A percentile compares a stretch with the other conserved stretches of the same genome.
These are phyloP conservation scores for Morphnarchus princeps DNA, from an alignment of 2,113 vertebrate species.

Conservation along the genomic window DNA sequence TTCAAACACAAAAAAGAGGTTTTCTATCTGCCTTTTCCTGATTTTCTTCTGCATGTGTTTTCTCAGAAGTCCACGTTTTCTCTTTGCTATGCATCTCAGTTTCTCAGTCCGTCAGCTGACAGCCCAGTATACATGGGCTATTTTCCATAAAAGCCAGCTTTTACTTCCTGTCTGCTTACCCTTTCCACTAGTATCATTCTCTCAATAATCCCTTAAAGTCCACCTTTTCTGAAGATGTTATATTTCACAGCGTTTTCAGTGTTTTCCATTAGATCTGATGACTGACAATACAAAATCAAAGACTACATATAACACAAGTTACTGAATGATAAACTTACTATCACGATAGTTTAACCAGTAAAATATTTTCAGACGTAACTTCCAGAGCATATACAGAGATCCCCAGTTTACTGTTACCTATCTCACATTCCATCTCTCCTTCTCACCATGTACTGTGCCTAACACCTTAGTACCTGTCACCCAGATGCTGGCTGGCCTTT, in stretches of 20 bases:
- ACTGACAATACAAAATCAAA: neutral
- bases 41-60: neutral
- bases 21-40: neutral
- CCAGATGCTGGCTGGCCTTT: neutral
- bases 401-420: neutral
- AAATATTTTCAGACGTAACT: neutral
- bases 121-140: neutral
- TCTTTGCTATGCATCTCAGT: neutral
- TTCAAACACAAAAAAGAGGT: neutral
- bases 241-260: neutral
- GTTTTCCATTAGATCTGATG: neutral
- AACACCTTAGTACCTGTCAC: neutral
- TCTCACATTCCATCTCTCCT: neutral
- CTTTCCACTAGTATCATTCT: neutral
- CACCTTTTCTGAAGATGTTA: neutral
- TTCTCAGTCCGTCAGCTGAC: neutral
- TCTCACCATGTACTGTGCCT: neutral
- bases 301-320: accelerated
- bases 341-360: neutral
- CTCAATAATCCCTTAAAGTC: neutral
- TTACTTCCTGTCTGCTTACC: neutral
- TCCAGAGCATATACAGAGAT: neutral
- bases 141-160: neutral
- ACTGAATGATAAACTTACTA: neutral
- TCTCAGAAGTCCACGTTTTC: neutral